Conservation (phyloP, 2,888 invertebrate species). For the Diabrotica balteata region DNA sequence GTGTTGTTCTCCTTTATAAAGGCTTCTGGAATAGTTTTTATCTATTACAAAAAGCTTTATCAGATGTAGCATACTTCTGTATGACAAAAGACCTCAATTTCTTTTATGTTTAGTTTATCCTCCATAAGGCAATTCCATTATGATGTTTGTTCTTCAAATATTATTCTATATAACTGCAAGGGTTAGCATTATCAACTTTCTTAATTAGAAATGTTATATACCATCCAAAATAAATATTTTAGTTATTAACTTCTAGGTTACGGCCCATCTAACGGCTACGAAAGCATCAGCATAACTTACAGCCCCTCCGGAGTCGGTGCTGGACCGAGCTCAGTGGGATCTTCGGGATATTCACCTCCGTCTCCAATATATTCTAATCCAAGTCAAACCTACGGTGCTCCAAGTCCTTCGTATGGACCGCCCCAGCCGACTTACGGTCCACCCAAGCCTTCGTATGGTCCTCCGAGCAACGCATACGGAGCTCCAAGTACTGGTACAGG, state of each 20-base stretch:
- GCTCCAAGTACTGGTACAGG: conserved; percentile 30
- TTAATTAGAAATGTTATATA: too few relatives aligned
- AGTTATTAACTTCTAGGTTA: conserved; percentile 44
- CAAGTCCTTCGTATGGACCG: conserved; percentile 27
- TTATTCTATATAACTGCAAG: too few relatives aligned
- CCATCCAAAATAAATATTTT: neutral
- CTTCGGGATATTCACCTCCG: conserved; percentile 21
- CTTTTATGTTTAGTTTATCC: neutral
- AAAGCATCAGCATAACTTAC: conserved; percentile 56
- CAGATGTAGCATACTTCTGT: too few relatives aligned
- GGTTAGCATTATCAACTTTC: too few relatives aligned
- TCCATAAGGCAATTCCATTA: neutral
- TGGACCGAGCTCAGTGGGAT: conserved; percentile 13
- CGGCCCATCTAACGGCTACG: conserved; percentile 56
- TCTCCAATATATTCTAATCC: conserved; percentile 16
- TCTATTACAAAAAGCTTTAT: too few relatives aligned
- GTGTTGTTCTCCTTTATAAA: too few relatives aligned
- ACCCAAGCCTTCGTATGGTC: conserved; percentile 36
- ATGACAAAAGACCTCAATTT: too few relatives aligned
- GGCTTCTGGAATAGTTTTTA: too few relatives aligned
- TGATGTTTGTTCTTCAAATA: neutral
- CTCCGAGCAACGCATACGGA: conserved; percentile 34
- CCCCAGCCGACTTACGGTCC: conserved; percentile 31
- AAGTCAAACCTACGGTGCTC: conserved; percentile 22
- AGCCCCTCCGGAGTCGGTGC: conserved; percentile 43